A percentile compares a stretch with the other conserved stretches of the same genome.
Conservation (phyloP, 2,113 vertebrate species). For the Columba janthina region DNA sequence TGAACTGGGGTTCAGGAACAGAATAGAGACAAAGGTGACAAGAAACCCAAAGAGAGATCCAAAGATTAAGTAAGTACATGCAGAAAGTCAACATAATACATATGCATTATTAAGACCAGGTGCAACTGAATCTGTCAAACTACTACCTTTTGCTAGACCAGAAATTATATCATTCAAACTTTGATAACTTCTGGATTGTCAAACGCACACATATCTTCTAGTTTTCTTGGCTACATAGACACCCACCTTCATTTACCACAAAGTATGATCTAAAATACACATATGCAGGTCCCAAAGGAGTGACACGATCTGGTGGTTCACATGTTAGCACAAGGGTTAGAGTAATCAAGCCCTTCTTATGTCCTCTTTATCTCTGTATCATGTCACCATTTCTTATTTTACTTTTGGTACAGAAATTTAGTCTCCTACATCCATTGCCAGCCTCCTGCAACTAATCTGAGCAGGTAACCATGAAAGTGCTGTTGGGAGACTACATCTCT, state of each 20-base stretch:
- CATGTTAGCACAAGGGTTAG: not conserved
- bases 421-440: not conserved
- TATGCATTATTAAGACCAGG: accelerated
- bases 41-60: not conserved
- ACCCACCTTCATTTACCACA: not conserved
- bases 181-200: not conserved
- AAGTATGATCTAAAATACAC: not conserved
- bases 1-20: not conserved
- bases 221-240: not conserved
- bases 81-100: not conserved
- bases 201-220: not conserved
- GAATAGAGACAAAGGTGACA: not conserved
- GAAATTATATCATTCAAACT: not conserved
- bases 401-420: not conserved
- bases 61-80: not conserved
- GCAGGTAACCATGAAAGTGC: not conserved
- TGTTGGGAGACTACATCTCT: not conserved
- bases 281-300: not conserved
- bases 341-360: accelerated
- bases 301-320: not conserved
- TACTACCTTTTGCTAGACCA: not conserved
- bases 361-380: not conserved
- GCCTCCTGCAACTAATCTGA: not conserved
- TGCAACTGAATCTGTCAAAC: not conserved
- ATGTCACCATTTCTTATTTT: not conserved